These are phyloP conservation scores for Andinoacara biseriatus DNA, from an alignment of 2,113 vertebrate genomes.

Conservation along the genomic window DNA sequence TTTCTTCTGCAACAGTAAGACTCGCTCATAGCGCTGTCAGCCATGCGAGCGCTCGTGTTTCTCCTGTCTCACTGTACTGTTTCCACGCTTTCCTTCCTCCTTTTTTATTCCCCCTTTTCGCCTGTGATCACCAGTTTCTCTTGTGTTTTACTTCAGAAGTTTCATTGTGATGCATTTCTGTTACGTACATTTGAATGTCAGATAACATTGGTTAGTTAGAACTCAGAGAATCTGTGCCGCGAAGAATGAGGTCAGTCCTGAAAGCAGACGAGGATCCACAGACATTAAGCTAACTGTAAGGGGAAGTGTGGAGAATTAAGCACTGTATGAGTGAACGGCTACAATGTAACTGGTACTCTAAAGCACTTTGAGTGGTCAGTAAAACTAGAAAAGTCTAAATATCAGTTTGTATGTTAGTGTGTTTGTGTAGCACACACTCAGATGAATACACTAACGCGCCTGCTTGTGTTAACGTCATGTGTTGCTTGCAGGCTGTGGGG, in stretches of 20 bases:
- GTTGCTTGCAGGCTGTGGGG: neutral
- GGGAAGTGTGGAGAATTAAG: neutral
- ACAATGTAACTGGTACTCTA: neutral
- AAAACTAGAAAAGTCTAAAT: neutral
- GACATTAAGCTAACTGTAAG: neutral
- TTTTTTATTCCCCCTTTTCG: neutral
- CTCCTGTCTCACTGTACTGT: neutral
- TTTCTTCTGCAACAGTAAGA: constrained; percentile 88
- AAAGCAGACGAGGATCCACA: too few relatives aligned
- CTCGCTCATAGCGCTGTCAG: fast-evolving
- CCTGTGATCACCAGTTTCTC: neutral
- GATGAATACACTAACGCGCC: neutral
- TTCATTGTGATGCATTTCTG: too few relatives aligned
- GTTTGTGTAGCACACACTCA: too few relatives aligned
- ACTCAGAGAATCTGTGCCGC: too few relatives aligned
- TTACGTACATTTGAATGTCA: too few relatives aligned
- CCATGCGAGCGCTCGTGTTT: neutral
- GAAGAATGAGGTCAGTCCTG: too few relatives aligned
- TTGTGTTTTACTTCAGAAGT: too few relatives aligned
- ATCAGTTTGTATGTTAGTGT: neutral
- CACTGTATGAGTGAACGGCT: neutral
- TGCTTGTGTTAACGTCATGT: neutral
- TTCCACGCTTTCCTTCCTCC: neutral
- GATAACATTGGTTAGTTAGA: too few relatives aligned
- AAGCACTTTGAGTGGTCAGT: neutral